Evolutionary conservation across 2,113 vertebrate species (phyloP).

Genomic region (Tragelaphus scriptus): DNA sequence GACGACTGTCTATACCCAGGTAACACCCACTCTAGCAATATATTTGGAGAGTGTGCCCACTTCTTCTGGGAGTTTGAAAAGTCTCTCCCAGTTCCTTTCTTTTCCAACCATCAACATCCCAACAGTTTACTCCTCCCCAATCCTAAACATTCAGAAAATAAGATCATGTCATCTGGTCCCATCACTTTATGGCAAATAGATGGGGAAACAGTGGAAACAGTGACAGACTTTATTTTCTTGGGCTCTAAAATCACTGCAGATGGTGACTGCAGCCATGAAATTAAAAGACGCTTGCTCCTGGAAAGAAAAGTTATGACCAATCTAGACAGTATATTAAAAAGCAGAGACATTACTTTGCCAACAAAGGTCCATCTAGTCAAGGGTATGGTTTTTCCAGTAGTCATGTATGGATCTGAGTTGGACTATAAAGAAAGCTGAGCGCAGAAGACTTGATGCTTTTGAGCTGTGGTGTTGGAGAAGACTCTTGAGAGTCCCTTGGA

Average conservation of each 20-base stretch:
- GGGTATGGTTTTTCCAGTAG: no score
- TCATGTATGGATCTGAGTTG: no score
- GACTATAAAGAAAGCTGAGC: no score
- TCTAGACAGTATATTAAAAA: background rate
- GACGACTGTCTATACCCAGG: background rate
- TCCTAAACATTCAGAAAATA: background rate
- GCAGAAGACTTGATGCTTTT: no score
- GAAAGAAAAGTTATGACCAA: background rate
- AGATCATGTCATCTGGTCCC: background rate
- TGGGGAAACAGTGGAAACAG: background rate
- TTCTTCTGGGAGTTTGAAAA: background rate
- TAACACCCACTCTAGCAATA: background rate
- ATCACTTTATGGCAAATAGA: background rate
- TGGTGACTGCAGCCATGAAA: background rate
- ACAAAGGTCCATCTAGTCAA: background rate
- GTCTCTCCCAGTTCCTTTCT: background rate
- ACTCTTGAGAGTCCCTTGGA: background rate
- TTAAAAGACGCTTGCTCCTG: background rate
- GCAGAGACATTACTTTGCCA: background rate
- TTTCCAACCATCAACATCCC: background rate
- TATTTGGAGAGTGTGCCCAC: background rate
- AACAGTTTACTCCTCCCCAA: background rate
- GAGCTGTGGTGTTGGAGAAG: no score
- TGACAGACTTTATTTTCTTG: background rate
- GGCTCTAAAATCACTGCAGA: background rate